Evolutionary conservation across 2,888 invertebrate genomes (phyloP).

Genomic region (Dorcus parallelipipedus): DNA sequence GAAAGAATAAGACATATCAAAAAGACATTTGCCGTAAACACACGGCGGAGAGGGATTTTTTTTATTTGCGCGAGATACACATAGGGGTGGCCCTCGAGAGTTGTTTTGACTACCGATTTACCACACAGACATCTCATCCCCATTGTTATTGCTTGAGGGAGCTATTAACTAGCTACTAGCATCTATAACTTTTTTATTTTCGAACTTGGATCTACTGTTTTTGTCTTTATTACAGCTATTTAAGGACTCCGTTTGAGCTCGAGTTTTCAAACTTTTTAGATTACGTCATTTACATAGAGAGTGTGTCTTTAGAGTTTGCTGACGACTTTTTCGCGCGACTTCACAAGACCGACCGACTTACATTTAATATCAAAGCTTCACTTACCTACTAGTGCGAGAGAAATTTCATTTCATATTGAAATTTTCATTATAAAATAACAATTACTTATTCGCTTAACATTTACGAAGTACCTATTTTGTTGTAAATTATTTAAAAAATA

Average conservation of each 20-base stretch:
- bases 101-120: slow-evolving; percentile 2
- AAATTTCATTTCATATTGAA: too few relatives aligned
- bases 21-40: not conserved
- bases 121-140: not conserved
- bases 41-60: not conserved
- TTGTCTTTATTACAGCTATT: not conserved
- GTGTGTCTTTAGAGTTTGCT: not conserved
- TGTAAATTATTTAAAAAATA: too few relatives aligned
- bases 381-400: too few relatives aligned
- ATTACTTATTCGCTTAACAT: too few relatives aligned
- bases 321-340: not conserved
- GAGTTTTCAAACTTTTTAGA: not conserved
- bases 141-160: slow-evolving; percentile 1
- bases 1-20: not conserved
- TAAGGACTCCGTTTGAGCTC: not conserved
- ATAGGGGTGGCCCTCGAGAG: not conserved
- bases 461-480: too few relatives aligned
- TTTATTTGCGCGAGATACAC: not conserved
- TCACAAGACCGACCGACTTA: too few relatives aligned
- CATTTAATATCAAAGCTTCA: too few relatives aligned
- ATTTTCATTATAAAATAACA: too few relatives aligned
- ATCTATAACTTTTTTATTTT: slow-evolving; percentile 2
- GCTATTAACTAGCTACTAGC: not conserved
- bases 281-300: not conserved
- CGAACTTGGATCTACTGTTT: not conserved